Conservation (phyloP, 2,797 vertebrate genomes). For the Choloepus didactylus region DNA sequence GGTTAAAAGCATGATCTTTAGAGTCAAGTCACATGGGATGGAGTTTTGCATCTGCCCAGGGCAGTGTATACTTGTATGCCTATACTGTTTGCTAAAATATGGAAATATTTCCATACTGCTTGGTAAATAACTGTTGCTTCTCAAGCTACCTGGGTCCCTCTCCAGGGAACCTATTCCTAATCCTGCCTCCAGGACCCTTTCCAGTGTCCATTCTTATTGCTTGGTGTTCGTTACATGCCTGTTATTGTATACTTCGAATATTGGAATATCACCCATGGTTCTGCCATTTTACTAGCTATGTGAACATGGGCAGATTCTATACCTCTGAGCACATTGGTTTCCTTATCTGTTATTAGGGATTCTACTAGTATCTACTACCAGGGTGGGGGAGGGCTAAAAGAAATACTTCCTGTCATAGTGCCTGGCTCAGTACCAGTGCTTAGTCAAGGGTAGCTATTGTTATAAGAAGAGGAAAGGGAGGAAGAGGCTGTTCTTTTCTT, state of each 20-base stretch:
- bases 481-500: not conserved
- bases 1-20: not conserved
- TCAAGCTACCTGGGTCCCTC: not conserved
- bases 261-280: not conserved
- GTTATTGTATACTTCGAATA: too few species aligned
- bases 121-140: not conserved
- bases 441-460: not conserved
- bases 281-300: not conserved
- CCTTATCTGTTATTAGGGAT: not conserved
- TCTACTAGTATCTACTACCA: not conserved
- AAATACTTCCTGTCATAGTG: not conserved
- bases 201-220: not conserved
- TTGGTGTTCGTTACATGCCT: too few species aligned
- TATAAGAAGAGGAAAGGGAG: not conserved
- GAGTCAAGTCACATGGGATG: not conserved
- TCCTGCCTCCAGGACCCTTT: not conserved
- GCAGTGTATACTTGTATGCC: not conserved
- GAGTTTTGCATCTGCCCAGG: not conserved
- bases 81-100: constrained; percentile 26
- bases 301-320: not conserved
- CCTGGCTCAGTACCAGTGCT: not conserved
- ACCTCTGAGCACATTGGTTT: not conserved
- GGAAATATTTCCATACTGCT: not conserved
- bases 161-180: not conserved
- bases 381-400: not conserved